These are phyloP conservation scores for Todus mexicanus DNA, from an alignment of 2,797 vertebrate species.

Conservation along the genomic window DNA sequence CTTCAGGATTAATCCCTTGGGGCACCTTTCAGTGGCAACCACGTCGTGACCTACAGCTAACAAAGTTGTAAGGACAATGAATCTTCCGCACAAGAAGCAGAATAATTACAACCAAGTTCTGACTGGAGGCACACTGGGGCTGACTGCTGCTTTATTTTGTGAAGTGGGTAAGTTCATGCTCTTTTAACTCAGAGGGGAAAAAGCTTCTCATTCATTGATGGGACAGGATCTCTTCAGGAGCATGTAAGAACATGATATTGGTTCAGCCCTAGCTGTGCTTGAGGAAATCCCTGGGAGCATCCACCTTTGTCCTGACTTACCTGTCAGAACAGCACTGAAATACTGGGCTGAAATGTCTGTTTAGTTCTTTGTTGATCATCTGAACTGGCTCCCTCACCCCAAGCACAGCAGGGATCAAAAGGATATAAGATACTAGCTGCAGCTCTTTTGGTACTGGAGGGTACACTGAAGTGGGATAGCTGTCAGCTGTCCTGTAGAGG, in stretches of 20 bases:
- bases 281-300: background rate
- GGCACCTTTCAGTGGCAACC: background rate
- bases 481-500: background rate
- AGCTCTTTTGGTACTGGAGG: background rate
- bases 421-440: background rate
- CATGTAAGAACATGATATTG: background rate
- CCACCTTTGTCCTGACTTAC: background rate
- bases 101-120: background rate
- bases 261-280: background rate
- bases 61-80: background rate
- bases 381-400: background rate
- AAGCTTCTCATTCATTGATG: background rate
- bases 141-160: background rate
- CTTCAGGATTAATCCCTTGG: background rate
- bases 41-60: background rate
- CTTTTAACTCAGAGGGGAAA: background rate
- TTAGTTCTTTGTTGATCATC: background rate
- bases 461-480: fast-evolving
- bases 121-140: background rate
- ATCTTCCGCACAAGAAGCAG: background rate
- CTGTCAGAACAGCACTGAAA: background rate
- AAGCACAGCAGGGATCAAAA: background rate
- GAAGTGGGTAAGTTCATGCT: background rate
- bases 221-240: background rate
- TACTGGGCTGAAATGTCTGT: background rate